Evolutionary conservation across 35 echinoderm and acorn worm species (phyloP), one percentile per base, ranked within the genome.

Genomic region (Chiridota heheva): DNA sequence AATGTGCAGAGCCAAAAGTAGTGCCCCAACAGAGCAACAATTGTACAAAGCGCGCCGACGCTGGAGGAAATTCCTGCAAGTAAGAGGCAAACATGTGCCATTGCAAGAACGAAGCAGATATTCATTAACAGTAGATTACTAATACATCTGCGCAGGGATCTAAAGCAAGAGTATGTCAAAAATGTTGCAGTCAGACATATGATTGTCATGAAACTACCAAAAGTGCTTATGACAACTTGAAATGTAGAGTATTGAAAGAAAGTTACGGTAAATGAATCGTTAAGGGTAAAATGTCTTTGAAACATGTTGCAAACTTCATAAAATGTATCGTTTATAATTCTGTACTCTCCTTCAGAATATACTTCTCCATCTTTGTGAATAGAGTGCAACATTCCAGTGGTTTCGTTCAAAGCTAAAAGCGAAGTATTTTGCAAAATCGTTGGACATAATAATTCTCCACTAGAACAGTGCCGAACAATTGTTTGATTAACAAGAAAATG

Each of bases 241-340:
- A 78, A 20, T 31, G 1, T 34, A 6, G 75, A 28, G 38, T 78
- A 58, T 40, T 3, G 49, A 35, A 6, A 58, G 53, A 24, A 46
- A 51, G 26, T 44, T 10, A 44, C n/a, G n/a, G n/a, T n/a, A n/a
- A n/a, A n/a, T n/a, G n/a, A 2, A 71, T 17, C 3, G 1, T 41
- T 28, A 40, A n/a, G 20, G 42, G 6, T 24, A 2, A 37, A 37
- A 0, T 37, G 20, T 4, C 24, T 40, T 40, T 71, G 67, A 0
- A 71, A 71, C 25, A 71, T 44, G 26, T 71, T 71, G 20, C 67
- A 71, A 71, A 71, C 67, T 71, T 71, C n/a, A n/a, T n/a, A n/a
- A n/a, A n/a, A n/a, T n/a, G n/a, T n/a, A n/a, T n/a, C n/a, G n/a
- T n/a, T n/a, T n/a, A n/a, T n/a, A n/a, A n/a, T n/a, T n/a, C n/a